phyloP scores from a whole-genome alignment of 2,797 vertebrate species.

The Sebastes minor region DNA sequence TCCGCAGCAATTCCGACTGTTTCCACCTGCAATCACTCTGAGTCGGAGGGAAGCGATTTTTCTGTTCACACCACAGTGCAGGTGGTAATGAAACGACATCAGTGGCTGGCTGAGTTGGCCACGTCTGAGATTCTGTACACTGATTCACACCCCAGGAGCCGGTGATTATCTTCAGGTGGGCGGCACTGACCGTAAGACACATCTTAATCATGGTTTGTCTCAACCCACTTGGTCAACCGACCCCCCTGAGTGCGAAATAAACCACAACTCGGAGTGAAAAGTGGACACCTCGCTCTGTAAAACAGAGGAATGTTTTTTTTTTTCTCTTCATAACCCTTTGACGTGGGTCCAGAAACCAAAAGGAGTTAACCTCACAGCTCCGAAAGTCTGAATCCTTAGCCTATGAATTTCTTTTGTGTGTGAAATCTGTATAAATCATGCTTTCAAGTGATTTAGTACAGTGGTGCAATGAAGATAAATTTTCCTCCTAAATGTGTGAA shows the following conservation, averaged over 20 bases:
- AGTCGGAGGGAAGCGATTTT: slow-evolving; percentile 35
- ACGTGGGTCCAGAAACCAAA: neutral
- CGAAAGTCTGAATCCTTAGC: neutral
- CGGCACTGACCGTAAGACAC: slow-evolving; percentile 32
- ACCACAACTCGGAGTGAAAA: slow-evolving; percentile 35
- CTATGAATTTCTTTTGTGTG: neutral
- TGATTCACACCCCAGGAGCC: slow-evolving; percentile 48
- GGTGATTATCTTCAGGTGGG: slow-evolving; percentile 56
- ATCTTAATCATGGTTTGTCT: slow-evolving; percentile 44
- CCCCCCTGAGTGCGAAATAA: slow-evolving; percentile 31
- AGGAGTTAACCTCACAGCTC: neutral
- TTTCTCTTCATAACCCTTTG: neutral
- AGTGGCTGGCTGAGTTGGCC: slow-evolving; percentile 19
- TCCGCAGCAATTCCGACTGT: slow-evolving; percentile 4
- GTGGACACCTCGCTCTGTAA: slow-evolving; percentile 38
- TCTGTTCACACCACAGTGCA: slow-evolving; percentile 52
- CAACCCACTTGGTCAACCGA: slow-evolving; percentile 10
- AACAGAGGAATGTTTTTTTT: slow-evolving; percentile 15
- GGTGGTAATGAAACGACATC: slow-evolving; percentile 71
- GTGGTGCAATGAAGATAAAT: neutral
- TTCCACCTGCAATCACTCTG: slow-evolving; percentile 40
- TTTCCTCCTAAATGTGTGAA: slow-evolving; percentile 10
- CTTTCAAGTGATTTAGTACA: neutral
- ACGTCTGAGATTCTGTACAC: slow-evolving; percentile 36
- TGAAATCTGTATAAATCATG: neutral